phyloP scores from a whole-genome alignment of 2,113 vertebrate species.

The Ahaetulla prasina region DNA sequence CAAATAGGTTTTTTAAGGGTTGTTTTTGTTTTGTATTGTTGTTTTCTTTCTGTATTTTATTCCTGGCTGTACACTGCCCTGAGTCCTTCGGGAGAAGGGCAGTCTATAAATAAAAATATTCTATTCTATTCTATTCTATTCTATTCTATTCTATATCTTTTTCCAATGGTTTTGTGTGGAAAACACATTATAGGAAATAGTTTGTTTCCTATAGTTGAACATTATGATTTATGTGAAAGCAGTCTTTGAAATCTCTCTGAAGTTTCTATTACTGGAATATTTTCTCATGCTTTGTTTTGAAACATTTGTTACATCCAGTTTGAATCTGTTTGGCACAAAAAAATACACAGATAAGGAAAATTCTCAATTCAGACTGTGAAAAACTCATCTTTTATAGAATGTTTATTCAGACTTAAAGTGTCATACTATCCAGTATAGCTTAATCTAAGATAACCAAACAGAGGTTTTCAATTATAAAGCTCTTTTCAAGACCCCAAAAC shows the following conservation, averaged over 20 bases:
- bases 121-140: no score
- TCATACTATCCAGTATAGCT: background rate
- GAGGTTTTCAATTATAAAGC: background rate
- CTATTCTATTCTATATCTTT: no score
- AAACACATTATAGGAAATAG: background rate
- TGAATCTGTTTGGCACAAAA: background rate
- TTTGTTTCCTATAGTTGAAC: background rate
- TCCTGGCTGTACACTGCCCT: no score
- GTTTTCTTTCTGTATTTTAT: no score
- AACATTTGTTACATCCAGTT: background rate
- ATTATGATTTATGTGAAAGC: background rate
- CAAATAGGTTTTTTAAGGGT: no score
- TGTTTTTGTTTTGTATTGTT: no score
- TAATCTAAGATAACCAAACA: background rate
- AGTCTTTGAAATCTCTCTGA: background rate
- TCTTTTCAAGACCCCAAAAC: background rate
- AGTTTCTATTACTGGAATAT: background rate
- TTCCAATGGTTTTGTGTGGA: background rate
- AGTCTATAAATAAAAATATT: no score
- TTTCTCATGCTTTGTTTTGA: background rate
- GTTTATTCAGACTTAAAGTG: background rate
- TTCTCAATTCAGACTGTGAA: background rate
- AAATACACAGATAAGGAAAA: background rate
- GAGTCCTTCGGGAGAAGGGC: no score
- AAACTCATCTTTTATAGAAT: background rate